These are phyloP conservation scores for Taurulus bubalis DNA, from an alignment of 2,113 vertebrate genomes.

Conservation along the genomic window DNA sequence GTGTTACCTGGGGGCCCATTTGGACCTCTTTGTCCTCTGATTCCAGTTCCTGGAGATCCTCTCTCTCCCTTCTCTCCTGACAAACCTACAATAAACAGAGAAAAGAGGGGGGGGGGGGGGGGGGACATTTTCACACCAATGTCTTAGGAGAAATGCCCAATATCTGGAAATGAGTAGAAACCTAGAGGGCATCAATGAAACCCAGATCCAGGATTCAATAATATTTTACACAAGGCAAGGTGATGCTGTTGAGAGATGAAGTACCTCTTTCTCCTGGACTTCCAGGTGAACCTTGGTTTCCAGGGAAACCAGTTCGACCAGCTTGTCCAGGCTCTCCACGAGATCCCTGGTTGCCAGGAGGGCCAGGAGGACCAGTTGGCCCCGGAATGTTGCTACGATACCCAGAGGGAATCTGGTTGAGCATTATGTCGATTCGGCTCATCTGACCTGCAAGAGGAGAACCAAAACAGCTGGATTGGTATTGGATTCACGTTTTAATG, in stretches of 20 bases:
- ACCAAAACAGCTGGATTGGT: neutral
- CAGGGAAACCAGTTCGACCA: constrained; percentile 92
- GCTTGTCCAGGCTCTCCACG: constrained; percentile 92
- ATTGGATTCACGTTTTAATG: neutral
- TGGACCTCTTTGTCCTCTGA: constrained; percentile 90
- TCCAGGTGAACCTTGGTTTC: constrained; percentile 91
- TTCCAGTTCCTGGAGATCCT: constrained; percentile 85
- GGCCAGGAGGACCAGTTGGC: constrained; percentile 91
- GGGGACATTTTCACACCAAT: constrained; percentile 4
- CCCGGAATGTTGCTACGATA: constrained; percentile 93
- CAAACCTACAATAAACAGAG: constrained; percentile 81
- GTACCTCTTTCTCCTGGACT: constrained; percentile 93
- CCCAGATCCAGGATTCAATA: neutral
- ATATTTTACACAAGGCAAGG: constrained; percentile 5
- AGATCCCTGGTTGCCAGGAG: constrained; percentile 87
- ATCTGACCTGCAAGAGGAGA: constrained; percentile 88
- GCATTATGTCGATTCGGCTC: constrained; percentile 93
- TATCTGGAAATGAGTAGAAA: neutral
- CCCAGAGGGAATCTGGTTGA: constrained; percentile 97
- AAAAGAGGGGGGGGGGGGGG: neutral
- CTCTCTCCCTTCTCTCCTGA: constrained; percentile 97
- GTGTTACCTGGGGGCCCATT: constrained; percentile 91
- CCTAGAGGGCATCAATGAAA: neutral
- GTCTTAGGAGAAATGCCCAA: neutral
- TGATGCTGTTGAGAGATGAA: neutral